These are phyloP conservation scores for Bombus huntii DNA, from an alignment of 1,140 invertebrate genomes.

Conservation along the genomic window DNA sequence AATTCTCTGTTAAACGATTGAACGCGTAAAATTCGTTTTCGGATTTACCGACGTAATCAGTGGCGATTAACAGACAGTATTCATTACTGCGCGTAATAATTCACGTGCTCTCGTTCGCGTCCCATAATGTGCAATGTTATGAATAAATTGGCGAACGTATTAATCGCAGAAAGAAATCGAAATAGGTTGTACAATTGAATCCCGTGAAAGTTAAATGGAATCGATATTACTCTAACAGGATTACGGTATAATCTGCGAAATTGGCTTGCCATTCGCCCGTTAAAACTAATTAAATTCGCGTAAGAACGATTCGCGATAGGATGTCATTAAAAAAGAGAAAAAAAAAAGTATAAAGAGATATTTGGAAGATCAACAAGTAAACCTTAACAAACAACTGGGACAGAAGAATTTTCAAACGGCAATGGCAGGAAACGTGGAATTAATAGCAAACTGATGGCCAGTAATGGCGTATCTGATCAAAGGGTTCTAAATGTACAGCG, in stretches of 20 bases:
- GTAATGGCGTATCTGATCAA: not conserved
- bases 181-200: slow-evolving; percentile 34
- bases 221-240: slow-evolving; percentile 41
- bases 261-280: not conserved
- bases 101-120: not conserved
- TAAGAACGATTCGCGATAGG: not conserved
- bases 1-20: not conserved
- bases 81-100: slow-evolving; percentile 4
- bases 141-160: slow-evolving; percentile 33
- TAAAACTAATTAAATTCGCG: slow-evolving; percentile 41
- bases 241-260: slow-evolving; percentile 35
- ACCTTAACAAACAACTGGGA: not conserved
- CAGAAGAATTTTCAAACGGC: not conserved
- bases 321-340: accelerated
- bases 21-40: not conserved
- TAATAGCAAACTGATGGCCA: not conserved
- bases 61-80: slow-evolving; percentile 8
- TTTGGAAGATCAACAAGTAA: not conserved
- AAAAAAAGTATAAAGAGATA: not conserved
- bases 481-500: not conserved
- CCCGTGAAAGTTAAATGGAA: slow-evolving; percentile 39
- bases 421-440: not conserved
- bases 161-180: slow-evolving; percentile 23
- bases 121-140: not conserved
- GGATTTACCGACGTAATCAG: not conserved